A percentile compares a stretch with the other conserved stretches of the same genome.
phyloP scores from a whole-genome alignment of 2,113 vertebrate genomes.

The Myotis davidii region DNA sequence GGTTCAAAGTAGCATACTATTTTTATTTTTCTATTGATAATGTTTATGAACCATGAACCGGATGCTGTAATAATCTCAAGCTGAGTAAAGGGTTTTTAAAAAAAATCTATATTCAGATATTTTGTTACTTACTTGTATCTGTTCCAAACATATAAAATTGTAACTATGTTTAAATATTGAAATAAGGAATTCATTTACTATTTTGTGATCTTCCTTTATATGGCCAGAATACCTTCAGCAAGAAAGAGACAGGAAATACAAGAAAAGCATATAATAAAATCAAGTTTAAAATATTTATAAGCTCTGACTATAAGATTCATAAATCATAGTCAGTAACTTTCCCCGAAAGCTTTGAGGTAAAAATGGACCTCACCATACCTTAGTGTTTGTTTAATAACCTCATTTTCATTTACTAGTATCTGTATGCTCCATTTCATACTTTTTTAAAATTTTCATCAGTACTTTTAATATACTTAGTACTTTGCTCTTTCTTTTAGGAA shows the following conservation, averaged over 20 bases:
- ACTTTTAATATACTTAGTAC: background rate
- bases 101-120: background rate
- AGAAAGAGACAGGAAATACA: background rate
- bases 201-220: background rate
- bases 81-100: background rate
- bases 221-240: background rate
- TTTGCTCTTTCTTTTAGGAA: background rate
- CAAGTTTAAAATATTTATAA: background rate
- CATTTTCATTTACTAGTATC: background rate
- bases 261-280: background rate
- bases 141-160: background rate
- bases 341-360: background rate
- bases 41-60: background rate
- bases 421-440: rapidly evolving
- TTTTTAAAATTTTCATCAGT: background rate
- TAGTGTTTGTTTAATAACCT: background rate
- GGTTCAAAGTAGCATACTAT: background rate
- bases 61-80: background rate
- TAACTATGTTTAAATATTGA: background rate
- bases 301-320: background rate
- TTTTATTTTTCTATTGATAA: slow-evolving; percentile 36
- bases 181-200: background rate
- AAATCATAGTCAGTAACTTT: background rate
- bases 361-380: background rate
- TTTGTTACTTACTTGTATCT: slow-evolving; percentile 20